A percentile compares a stretch with the other conserved stretches of the same genome.
These are phyloP conservation scores for Macrobrachium nipponense DNA, from an alignment of 1,140 invertebrate genomes.

Conservation along the genomic window DNA sequence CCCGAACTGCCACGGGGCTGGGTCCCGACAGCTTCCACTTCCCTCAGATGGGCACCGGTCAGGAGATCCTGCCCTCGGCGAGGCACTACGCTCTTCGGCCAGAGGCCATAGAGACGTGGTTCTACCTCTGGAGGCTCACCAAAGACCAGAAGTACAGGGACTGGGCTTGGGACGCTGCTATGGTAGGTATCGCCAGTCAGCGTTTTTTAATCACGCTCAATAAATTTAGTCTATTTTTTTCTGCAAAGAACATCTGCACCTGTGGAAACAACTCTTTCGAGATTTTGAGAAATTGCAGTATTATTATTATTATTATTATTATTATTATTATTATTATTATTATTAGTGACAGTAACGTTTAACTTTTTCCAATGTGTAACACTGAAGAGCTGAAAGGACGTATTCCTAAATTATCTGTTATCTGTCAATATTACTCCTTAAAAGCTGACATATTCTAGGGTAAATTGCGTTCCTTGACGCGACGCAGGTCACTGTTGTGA, in stretches of 20 bases:
- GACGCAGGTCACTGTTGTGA: too few relatives aligned
- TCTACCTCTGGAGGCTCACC: slow-evolving; percentile 95
- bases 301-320: too few relatives aligned
- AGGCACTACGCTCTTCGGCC: slow-evolving; percentile 98
- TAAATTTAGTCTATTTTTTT: not conserved
- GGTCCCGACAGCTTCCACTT: slow-evolving; percentile 93
- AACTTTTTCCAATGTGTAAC: too few relatives aligned
- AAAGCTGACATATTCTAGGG: too few relatives aligned
- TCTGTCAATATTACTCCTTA: too few relatives aligned
- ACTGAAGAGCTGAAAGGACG: too few relatives aligned
- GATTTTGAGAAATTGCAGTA: too few relatives aligned
- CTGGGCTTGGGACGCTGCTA: slow-evolving; percentile 97
- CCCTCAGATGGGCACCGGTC: slow-evolving; percentile 87
- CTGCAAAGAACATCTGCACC: not conserved
- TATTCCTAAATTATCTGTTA: too few relatives aligned
- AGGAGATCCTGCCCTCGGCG: slow-evolving; percentile 88
- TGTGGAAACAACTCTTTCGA: not conserved
- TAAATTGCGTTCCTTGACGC: too few relatives aligned
- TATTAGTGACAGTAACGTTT: too few relatives aligned
- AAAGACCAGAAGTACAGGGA: slow-evolving; percentile 96
- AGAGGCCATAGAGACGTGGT: slow-evolving; percentile 97
- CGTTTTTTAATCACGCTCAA: slow-evolving; percentile 46
- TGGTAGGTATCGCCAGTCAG: slow-evolving; percentile 69
- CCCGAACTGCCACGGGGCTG: slow-evolving; percentile 85
- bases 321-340: too few relatives aligned